Evolutionary conservation across 1,140 invertebrate species (phyloP).

Genomic region (Carposina sasakii): DNA sequence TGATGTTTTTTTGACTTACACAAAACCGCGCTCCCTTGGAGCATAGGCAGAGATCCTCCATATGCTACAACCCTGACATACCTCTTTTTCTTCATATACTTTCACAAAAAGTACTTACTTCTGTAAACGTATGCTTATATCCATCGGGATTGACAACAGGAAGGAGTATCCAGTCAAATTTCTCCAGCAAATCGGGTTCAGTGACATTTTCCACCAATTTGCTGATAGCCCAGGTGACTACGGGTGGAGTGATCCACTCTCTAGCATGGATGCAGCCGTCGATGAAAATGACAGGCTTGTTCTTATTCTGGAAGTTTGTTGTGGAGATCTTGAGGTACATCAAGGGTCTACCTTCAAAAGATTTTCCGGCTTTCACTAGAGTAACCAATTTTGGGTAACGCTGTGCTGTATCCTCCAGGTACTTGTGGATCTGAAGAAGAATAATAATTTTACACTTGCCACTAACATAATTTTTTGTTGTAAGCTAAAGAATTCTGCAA

Average conservation of each 20-base stretch:
- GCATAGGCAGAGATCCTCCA: too few species aligned
- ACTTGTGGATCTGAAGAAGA: slow-evolving; percentile 58
- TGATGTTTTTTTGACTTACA: too few species aligned
- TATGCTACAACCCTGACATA: too few species aligned
- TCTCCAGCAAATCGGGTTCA: slow-evolving; percentile 61
- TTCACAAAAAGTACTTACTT: neutral
- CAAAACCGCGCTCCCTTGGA: too few species aligned
- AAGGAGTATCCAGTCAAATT: slow-evolving; percentile 55
- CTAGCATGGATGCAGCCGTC: slow-evolving; percentile 70
- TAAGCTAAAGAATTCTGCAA: neutral
- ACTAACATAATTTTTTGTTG: neutral
- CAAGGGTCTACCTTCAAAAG: slow-evolving; percentile 65
- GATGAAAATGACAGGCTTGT: slow-evolving; percentile 41
- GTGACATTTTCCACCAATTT: slow-evolving; percentile 61
- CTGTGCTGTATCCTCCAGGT: slow-evolving; percentile 61
- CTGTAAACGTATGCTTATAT: slow-evolving; percentile 32
- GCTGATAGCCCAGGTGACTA: slow-evolving; percentile 66
- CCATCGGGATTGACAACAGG: slow-evolving; percentile 74
- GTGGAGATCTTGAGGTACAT: slow-evolving; percentile 52
- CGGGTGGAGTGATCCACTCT: slow-evolving; percentile 75
- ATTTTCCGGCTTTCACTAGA: slow-evolving; percentile 57
- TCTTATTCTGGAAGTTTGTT: slow-evolving; percentile 24
- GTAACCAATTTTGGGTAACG: slow-evolving; percentile 55
- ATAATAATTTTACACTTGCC: too few species aligned
- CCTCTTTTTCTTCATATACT: neutral